Conservation (phyloP, 92 coral and sea anemone genomes). For the Porites cylindrica region DNA sequence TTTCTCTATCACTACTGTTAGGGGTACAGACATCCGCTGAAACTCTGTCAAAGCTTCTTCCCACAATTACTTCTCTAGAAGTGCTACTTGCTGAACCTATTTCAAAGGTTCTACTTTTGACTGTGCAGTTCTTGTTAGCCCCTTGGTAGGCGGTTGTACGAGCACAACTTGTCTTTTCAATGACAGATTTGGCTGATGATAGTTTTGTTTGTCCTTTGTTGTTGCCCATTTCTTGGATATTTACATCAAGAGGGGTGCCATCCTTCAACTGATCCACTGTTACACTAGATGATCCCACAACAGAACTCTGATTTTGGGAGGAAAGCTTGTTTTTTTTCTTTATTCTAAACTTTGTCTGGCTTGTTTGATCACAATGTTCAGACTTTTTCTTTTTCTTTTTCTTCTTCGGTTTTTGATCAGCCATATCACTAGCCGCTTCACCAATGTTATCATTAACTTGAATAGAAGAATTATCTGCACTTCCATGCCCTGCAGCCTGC, state of each 20-base stretch:
- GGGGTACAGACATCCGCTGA: conserved; percentile 4
- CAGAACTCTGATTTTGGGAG: not conserved
- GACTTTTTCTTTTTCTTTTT: conserved; percentile 63
- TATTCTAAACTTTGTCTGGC: conserved; percentile 87
- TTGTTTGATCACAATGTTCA: conserved; percentile 73
- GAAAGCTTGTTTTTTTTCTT: conserved; percentile 65
- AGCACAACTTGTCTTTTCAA: conserved; percentile 80
- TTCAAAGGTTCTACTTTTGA: not conserved
- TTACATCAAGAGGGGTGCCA: not conserved
- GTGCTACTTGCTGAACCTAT: not conserved
- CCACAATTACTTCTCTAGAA: not conserved
- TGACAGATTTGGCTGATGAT: conserved; percentile 34
- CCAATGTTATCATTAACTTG: not conserved
- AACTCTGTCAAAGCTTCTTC: conserved; percentile 4
- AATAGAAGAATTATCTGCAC: not conserved
- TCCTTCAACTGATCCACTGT: not conserved
- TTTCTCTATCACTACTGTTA: conserved; percentile 21
- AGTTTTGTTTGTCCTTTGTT: conserved; percentile 14
- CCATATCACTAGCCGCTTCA: not conserved
- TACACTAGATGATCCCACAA: not conserved
- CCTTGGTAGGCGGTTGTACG: conserved; percentile 61
- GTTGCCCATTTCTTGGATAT: conserved; percentile 1
- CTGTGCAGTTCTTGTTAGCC: not conserved
- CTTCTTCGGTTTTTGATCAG: conserved; percentile 35
- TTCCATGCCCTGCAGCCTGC: not conserved